Base-by-base conservation (phyloP, 2,888 invertebrate genomes). In the Nudaria mundana region DNA sequence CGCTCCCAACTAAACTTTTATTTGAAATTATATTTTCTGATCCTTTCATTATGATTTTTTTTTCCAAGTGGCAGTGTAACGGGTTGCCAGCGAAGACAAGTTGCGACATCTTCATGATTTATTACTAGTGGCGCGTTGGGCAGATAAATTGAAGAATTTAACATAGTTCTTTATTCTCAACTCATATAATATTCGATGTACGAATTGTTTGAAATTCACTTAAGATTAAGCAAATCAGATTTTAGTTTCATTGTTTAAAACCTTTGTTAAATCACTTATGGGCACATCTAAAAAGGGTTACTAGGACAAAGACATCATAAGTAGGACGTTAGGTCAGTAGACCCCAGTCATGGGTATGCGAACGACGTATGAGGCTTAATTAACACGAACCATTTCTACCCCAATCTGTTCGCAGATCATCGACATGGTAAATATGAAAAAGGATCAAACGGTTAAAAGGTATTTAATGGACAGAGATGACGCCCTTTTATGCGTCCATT, bases 401-500 rank as follows among this genome's bases (percentile, higher is more conserved):
- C 73, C 73, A 78, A 82, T 82, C 78, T 76, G 79, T 65, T 71
- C 76, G 73, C 68, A 70, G 80, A 80, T 83, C 76, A 83, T 80
- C 77, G 72, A 76, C 48, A 79, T 61, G 61, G 79, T 74, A 84
- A 85, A 87, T 81, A 81, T 76, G 84, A 85, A 87, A 84, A 86
- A 81, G 85, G 88, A 88, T 88, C 88, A 87, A 88, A 87, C 86
- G 81, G 81, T 87, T 87, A 82, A 84, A 87, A 85, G 80, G 81
- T 86, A 86, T 87, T 84, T 86, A 86, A 87, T 87, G 86, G 84
- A 85, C 78, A 79, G 77, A 75, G 75, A 81, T 83, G 81, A 76
- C 78, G 77, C 76, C 84, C 82, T 81, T 87, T 88, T 86, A 81
- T 77, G 69, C 76, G 70, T 81, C 86, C 86, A 85, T 87, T 88